Evolutionary conservation across 2,888 invertebrate genomes (phyloP), one percentile per base, ranked within the genome.

Genomic region (Buathra laborator): DNA sequence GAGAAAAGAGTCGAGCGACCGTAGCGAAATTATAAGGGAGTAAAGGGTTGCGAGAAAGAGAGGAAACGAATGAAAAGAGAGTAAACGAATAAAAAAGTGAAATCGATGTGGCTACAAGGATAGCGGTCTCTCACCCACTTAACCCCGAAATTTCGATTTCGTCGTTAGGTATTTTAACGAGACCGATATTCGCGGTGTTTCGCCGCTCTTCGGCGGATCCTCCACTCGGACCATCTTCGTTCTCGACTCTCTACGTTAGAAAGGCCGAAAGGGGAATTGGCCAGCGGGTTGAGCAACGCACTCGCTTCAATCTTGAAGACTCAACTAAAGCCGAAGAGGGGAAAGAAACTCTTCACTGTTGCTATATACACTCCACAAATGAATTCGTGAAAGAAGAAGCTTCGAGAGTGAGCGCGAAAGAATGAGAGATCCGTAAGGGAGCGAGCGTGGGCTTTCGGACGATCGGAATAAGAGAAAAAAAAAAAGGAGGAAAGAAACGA

Each of bases 111-210:
- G 24, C 56, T 62, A 80, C 62, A 24, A 70, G 48, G 79, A 68
- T 59, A 66, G 77, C 68, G 29, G 62, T 64, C 59, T 82, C 82
- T 82, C 83, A 88, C 88, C 89, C 90, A 89, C 90, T 90, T 92
- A 92, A 93, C 90, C 91, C 90, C 91, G 93, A 93, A 93, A 94
- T 93, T 94, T 93, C 93, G 93, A 93, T 93, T 93, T 91, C 92
- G 93, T 90, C 91, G 91, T 89, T 86, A 86, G 93, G 93, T 93
- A 94, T 94, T 94, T 94, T 94, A 94, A 94, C 93, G 93, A 94
- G 93, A 92, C 89, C 92, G 92, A 93, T 93, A 93, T 91, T 92
- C 92, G 89, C 89, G 85, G 81, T 79, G 86, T 85, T 86, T 85
- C 86, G 83, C 62, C 76, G 81, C 72, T 74, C 67, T 37, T 51